Base-by-base conservation (phyloP, 2,797 vertebrate species). In the Eutrigla gurnardus region DNA sequence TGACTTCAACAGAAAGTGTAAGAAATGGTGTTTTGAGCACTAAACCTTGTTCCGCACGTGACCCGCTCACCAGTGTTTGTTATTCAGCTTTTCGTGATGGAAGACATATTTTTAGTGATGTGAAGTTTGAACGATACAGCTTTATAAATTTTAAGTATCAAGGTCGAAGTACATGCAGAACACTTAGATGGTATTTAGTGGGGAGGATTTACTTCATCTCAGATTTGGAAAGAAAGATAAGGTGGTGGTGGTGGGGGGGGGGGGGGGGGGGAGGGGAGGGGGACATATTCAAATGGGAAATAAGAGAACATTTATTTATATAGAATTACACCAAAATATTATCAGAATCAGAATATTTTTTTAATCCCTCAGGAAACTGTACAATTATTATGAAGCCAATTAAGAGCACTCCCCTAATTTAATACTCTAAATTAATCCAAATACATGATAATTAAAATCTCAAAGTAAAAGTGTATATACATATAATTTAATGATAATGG, bases 71-170 rank as follows among this genome's bases (percentile, higher is more conserved):
- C 1, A 2, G 3, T 36, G 18, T 81, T 73, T 71, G 55, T 60
- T 33, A 18, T 65, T 59, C 18, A 46, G 10, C 18, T 78, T 42
- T 83, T 74, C 47, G 50, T 81, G 37, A 53, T 59, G 43, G 67
- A 73, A 77, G 77, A 77, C 55, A 59, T 75, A 76, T 55, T 77
- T 73, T 47, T 8, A 63, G 36, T 55, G 9, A 60, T 61, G 37
- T 78, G 1, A 37, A 10, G 14, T 58, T 63, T 40, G 6, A 78
- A 74, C 45, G 47, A 71, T 61, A 61, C 32, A 32, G 58, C 37
- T 57, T 66, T 59, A 42, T 13, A 39, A 3, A 36, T 49, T 10
- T 15, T 33, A 53, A 42, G 61, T 46, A 66, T 62, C 11, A 39
- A 63, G 77, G 53, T 14, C 77, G 84, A 86, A 71, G 70, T 73